Percentiles rank a stretch among this genome's conserved stretches.
These are phyloP conservation scores for Cyprinodon tularosa DNA, from an alignment of 2,113 vertebrate species.

Conservation along the genomic window DNA sequence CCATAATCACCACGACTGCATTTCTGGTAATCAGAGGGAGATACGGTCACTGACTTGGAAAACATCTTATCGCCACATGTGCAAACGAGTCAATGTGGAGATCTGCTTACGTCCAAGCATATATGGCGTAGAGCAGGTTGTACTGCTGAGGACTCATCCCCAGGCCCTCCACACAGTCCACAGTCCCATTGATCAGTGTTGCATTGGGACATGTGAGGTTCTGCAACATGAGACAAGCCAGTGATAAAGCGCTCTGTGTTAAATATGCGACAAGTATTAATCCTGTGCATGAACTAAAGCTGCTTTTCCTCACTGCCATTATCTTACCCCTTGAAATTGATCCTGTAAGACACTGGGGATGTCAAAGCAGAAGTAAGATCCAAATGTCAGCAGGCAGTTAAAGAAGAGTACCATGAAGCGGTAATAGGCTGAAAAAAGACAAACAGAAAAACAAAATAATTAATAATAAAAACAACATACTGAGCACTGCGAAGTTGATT, in stretches of 20 bases:
- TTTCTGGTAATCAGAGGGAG: constrained; percentile 71
- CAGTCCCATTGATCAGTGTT: constrained; percentile 70
- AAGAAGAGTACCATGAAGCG: constrained; percentile 84
- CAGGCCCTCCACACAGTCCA: constrained; percentile 78
- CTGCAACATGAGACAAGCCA: constrained; percentile 50
- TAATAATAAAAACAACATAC: not conserved
- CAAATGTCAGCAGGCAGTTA: constrained; percentile 84
- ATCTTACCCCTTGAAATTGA: constrained; percentile 84
- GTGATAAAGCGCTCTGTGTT: not conserved
- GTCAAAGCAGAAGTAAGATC: constrained; percentile 86
- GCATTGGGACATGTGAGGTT: constrained; percentile 82
- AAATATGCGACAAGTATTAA: not conserved
- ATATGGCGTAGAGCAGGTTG: constrained; percentile 84
- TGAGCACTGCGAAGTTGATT: too few species aligned
- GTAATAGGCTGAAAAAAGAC: constrained; percentile 66
- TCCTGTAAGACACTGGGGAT: constrained; percentile 85
- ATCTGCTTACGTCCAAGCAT: constrained; percentile 81
- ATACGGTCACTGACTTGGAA: not conserved
- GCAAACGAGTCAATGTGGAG: not conserved
- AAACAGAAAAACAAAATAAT: not conserved
- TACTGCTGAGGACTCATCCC: constrained; percentile 86
- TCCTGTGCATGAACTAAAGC: not conserved
- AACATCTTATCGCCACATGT: not conserved
- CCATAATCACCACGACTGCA: constrained; percentile 82
- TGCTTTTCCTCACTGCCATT: not conserved